Evolutionary conservation across 2,888 invertebrate genomes (phyloP), one percentile per base, ranked within the genome.

Genomic region (Coenonympha arcania): DNA sequence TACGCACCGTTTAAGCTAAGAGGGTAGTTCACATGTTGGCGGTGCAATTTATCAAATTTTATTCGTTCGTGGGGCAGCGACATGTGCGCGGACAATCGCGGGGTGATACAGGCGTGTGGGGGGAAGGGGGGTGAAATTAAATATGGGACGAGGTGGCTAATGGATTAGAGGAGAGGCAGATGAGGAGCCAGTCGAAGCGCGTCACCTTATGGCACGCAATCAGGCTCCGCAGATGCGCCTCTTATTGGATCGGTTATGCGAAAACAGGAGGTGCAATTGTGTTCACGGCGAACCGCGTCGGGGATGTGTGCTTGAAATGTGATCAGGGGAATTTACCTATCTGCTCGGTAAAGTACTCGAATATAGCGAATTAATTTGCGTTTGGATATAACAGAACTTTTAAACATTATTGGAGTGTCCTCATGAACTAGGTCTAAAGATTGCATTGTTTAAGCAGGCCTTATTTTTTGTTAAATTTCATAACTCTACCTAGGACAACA

Each of bases 1-100:
- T 62, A 66, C 68, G 73, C 68, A 69, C 74, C 79, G 83, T 79
- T 82, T 80, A 80, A 78, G 80, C 77, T 76, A 76, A 82, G 83
- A 84, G 85, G 85, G 85, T 83, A 84, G 82, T 83, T 84, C 83
- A 71, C 84, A 83, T 85, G 84, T 85, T 77, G 81, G 76, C 81
- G 75, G 70, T 74, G 77, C 83, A 75, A 85, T 85, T 84, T 85
- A 85, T 85, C 85, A 85, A 85, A 85, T 83, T 84, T 81, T 82
- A 81, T 83, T 76, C 75, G 79, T 73, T 70, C 69, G 63, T 63
- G 71, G 79, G 79, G 75, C 69, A 76, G 73, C 75, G 83, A 81
- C 84, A 84, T 83, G 83, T 85, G 85, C 79, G 79, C 72, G 77
- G 79, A 76, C 83, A 75, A 71, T 71, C 71, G 75, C 71, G 68